These are phyloP conservation scores for Xenopus petersii DNA, from an alignment of 2,797 vertebrate species.

Conservation along the genomic window DNA sequence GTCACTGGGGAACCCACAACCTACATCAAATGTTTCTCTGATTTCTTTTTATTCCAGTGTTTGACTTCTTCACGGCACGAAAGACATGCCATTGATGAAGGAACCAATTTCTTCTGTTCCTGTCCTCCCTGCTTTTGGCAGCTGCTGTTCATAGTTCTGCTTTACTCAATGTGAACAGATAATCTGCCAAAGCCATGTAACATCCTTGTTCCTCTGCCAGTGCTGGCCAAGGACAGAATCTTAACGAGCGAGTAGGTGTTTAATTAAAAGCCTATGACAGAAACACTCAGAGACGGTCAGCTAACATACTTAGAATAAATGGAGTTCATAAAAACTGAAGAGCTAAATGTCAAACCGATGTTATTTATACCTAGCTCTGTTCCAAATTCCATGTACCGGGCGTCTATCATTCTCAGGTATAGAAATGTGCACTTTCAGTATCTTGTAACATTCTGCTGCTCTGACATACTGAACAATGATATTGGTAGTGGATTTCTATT, in stretches of 20 bases:
- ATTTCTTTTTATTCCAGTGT: conserved; percentile 41
- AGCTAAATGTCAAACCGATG: conserved; percentile 41
- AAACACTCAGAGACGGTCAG: conserved; percentile 48
- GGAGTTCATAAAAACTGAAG: conserved; percentile 51
- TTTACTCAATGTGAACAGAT: conserved; percentile 38
- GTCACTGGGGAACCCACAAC: conserved; percentile 33
- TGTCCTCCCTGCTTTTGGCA: conserved; percentile 27
- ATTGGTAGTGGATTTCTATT: conserved; percentile 19
- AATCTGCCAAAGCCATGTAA: conserved; percentile 46
- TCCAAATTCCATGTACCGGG: conserved; percentile 51
- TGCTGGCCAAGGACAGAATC: conserved; percentile 32
- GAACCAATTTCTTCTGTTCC: conserved; percentile 21
- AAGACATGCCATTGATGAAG: conserved; percentile 44
- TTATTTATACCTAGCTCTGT: conserved; percentile 46
- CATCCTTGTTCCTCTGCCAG: conserved; percentile 32
- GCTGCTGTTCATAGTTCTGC: conserved; percentile 31
- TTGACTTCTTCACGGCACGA: conserved; percentile 37
- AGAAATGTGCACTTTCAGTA: conserved; percentile 38
- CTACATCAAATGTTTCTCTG: conserved; percentile 38
- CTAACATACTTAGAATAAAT: conserved; percentile 50
- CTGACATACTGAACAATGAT: conserved; percentile 28
- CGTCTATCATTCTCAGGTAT: conserved; percentile 52
- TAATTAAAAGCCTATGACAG: conserved; percentile 52
- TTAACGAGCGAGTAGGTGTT: conserved; percentile 51
- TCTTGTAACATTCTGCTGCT: conserved; percentile 39